These are phyloP conservation scores for Phylloscopus whistleri DNA, from an alignment of 2,113 vertebrate species.

Conservation along the genomic window DNA sequence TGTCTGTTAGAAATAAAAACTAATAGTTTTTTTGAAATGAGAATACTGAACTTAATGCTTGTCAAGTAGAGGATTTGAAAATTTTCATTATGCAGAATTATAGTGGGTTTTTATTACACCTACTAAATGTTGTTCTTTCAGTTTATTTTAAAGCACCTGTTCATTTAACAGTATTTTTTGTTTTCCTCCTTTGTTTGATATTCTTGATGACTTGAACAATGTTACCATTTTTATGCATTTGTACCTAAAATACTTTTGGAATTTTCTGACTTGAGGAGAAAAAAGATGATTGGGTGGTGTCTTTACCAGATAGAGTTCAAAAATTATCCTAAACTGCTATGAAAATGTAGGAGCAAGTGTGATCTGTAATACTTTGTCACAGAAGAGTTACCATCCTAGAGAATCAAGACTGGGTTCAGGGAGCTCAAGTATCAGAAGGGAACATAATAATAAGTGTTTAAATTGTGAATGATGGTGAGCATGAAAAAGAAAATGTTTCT, in stretches of 20 bases:
- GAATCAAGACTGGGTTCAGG: neutral
- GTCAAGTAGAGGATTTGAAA: neutral
- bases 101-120: neutral
- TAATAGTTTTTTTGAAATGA: neutral
- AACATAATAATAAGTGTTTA: neutral
- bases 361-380: neutral
- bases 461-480: neutral
- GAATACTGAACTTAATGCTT: neutral
- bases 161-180: neutral
- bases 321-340: neutral
- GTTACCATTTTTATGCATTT: neutral
- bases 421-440: neutral
- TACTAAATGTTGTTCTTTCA: neutral
- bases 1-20: neutral
- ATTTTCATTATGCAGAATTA: neutral
- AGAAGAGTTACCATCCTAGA: neutral
- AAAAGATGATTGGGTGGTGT: neutral
- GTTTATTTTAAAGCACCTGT: neutral
- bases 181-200: neutral
- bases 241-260: neutral
- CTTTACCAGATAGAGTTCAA: neutral
- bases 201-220: neutral
- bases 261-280: neutral
- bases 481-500: neutral
- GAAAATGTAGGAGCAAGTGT: neutral